Evolutionary conservation across 2,113 vertebrate species (phyloP), one percentile per base, ranked within the genome.

Genomic region (Parus major): DNA sequence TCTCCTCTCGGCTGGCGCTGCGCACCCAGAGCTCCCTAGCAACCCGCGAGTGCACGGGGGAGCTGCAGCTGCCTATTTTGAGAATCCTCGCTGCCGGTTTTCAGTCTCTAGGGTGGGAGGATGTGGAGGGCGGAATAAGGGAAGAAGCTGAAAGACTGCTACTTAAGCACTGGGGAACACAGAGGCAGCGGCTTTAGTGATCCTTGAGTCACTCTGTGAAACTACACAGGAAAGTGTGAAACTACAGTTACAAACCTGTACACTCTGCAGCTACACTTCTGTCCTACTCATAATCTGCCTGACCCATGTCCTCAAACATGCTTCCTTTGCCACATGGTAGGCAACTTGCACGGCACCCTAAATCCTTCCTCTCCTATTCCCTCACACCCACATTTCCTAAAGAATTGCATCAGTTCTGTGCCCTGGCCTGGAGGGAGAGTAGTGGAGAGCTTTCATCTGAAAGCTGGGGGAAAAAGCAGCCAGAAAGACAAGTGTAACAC

Each of bases 11-110:
- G 15, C 39, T 61, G 20, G 21, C 1, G 1, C 55, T 42, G 82
- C 33, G 6, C 10, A 7, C 29, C 27, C 75, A 5, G 6, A 33
- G 82, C 78, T 41, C 73, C 88, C 41, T 6, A 7, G 78, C 87
- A 82, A 42, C 86, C 44, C 4, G 2, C 0, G 1, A 46, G 49
- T 16, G 44, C 52, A 5, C 0, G 0, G 36, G 29, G 35, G n/a
- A 72, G 41, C 3, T 20, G 31, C 46, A 27, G 47, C 78, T 24
- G 47, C 55, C 50, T 25, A 1, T 31, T 64, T 4, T n/a, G 68
- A 83, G 72, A 57, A 50, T 39, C 55, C 59, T 72, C 49, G 41
- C 71, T 31, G 66, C 44, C 0, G 2, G 19, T 35, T 69, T 52
- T 69, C 79, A 28, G 28, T 50, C 28, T n/a, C 39, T 11, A 20